Evolutionary conservation across 2,797 vertebrate species (phyloP).

Genomic region (Siniperca obscura): DNA sequence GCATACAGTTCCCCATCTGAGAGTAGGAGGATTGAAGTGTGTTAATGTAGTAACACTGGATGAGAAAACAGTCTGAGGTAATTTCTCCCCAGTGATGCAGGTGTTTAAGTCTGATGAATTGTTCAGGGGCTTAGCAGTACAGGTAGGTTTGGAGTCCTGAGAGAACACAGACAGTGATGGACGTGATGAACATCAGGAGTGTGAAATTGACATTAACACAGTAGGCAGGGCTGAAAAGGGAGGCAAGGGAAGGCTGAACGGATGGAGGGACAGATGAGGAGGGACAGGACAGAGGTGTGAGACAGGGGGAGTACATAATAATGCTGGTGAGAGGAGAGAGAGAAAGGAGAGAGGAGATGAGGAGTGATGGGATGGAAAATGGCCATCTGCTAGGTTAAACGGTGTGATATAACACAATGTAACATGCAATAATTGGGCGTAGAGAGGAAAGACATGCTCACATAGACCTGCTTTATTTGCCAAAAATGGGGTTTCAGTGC

Average conservation of each 20-base stretch:
- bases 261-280: conserved; percentile 56
- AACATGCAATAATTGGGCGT: conserved; percentile 66
- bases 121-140: conserved; percentile 56
- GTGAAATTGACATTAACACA: conserved; percentile 77
- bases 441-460: conserved; percentile 50
- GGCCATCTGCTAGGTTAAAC: conserved; percentile 79
- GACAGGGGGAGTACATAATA: conserved; percentile 79
- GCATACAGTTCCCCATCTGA: conserved; percentile 97
- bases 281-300: conserved; percentile 70
- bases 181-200: conserved; percentile 68
- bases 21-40: conserved; percentile 18
- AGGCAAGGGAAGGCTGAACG: conserved; percentile 29
- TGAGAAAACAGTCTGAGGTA: conserved; percentile 8
- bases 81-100: background rate
- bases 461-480: conserved; percentile 47
- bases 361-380: conserved; percentile 79
- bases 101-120: conserved; percentile 37
- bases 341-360: conserved; percentile 66
- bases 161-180: conserved; percentile 57
- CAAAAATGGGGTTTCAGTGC: conserved; percentile 41
- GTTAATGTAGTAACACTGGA: conserved; percentile 34
- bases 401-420: conserved; percentile 70
- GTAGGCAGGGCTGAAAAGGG: conserved; percentile 33
- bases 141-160: conserved; percentile 48
- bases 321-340: conserved; percentile 54